Base-by-base conservation (phyloP, 2,113 vertebrate genomes). In the Notarius quadriscutis region DNA sequence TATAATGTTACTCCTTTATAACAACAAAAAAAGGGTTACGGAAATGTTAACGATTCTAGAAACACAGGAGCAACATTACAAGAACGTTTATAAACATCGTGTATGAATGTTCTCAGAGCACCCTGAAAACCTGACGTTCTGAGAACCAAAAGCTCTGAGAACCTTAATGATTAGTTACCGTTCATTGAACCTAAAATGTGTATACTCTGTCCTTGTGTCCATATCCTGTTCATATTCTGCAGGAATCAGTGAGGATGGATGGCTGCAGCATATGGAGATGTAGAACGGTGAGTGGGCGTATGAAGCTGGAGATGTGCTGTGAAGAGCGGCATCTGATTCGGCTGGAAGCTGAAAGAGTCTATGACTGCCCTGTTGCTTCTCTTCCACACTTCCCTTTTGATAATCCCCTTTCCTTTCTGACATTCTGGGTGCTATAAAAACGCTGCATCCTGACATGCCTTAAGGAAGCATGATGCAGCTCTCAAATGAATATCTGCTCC, bases 381-480 rank as follows among this genome's bases (percentile, higher is more conserved):
- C 22, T 48, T 81, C 20, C 71, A 48, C 81, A 57, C 25, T 60
- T 81, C 41, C 34, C 60, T 91, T 89, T 90, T 89, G 91, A 81
- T 94, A 91, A 92, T 94, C 91, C 75, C 67, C 27, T 89, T 72
- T 18, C 9, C 71, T 75, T 82, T 80, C 78, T 57, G 60, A 71
- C 78, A 83, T 62, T 15, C 71, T 5, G 41, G 81, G 57, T 27
- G 27, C 83, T 93, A 92, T 92, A 91, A 93, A 41, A 94, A 93
- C 34, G 12, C 55, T 80, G 51, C 90, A 67, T 88, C 87, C 67
- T 88, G 88, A 92, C 91, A 90, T 84, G 77, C 81, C 89, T 84
- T 91, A 89, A 85, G 89, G 91, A 86, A 92, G 89, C 86, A 88
- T 88, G 84, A 90, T 30, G 78, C 88, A 90, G 88, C 91, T 89